Evolutionary conservation across 37 sponge, comb jelly and placozoan species (phyloP).

Genomic region (Haliclona indistincta): DNA sequence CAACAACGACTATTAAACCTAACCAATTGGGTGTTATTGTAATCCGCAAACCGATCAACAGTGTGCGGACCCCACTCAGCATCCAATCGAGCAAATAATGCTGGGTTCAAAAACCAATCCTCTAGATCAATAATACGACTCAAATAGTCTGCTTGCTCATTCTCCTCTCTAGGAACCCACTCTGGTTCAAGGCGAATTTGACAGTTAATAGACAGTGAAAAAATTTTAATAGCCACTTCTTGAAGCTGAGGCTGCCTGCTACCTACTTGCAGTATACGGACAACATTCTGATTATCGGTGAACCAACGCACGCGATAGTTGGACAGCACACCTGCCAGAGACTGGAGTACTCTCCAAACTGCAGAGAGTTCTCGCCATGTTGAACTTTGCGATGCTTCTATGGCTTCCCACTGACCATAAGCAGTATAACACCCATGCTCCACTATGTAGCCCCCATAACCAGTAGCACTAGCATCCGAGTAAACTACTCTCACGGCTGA

Average conservation of each 20-base stretch:
- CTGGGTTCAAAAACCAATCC: too few species aligned
- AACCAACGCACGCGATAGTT: not conserved
- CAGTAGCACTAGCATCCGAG: slow-evolving; percentile 43
- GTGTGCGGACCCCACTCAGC: too few species aligned
- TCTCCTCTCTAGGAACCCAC: slow-evolving; percentile 45
- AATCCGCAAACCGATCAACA: too few species aligned
- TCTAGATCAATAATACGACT: too few species aligned
- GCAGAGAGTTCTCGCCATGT: slow-evolving; percentile 35
- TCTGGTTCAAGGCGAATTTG: slow-evolving; percentile 26
- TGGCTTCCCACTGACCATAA: slow-evolving; percentile 18
- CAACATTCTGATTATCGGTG: too few species aligned
- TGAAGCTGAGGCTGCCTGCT: slow-evolving; percentile 31
- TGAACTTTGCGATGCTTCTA: too few species aligned
- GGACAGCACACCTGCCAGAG: not conserved
- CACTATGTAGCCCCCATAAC: slow-evolving; percentile 39
- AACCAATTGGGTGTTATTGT: too few species aligned
- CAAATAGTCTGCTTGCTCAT: too few species aligned
- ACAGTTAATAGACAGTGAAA: not conserved
- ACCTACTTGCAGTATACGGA: slow-evolving; percentile 20
- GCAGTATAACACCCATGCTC: slow-evolving; percentile 8
- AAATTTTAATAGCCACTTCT: slow-evolving; percentile 13
- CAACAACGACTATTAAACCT: too few species aligned
- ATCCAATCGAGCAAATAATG: too few species aligned
- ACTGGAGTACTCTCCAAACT: slow-evolving; percentile 3
- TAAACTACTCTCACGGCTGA: slow-evolving; percentile 21